Conservation (phyloP, 1,140 invertebrate genomes). For the Listronotus bonariensis region DNA sequence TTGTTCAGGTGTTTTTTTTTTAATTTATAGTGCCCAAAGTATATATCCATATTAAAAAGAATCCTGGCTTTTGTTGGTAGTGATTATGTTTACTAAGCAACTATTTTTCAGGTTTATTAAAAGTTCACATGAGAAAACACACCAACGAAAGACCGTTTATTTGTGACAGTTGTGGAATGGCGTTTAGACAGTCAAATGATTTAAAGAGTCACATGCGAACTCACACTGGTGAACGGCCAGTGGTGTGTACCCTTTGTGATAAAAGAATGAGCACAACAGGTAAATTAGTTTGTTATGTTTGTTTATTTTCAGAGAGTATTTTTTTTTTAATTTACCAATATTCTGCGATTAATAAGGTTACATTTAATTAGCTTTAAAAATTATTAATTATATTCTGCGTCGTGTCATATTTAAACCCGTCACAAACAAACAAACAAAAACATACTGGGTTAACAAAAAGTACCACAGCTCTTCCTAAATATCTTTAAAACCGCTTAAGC, state of each 20-base stretch:
- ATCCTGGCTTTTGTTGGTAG: too few relatives aligned
- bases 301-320: neutral
- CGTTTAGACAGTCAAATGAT: slow-evolving; percentile 50
- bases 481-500: too few relatives aligned
- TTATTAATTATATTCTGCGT: too few relatives aligned
- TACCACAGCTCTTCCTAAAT: too few relatives aligned
- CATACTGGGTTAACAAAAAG: too few relatives aligned
- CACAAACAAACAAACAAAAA: too few relatives aligned
- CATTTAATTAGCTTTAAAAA: too few relatives aligned
- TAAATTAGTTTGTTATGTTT: neutral
- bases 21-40: too few relatives aligned
- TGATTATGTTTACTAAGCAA: neutral
- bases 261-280: slow-evolving; percentile 56
- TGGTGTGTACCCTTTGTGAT: slow-evolving; percentile 68
- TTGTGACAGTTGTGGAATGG: slow-evolving; percentile 51
- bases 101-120: slow-evolving; percentile 27
- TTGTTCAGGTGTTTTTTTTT: too few relatives aligned
- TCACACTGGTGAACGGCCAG: slow-evolving; percentile 72
- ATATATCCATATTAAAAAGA: too few relatives aligned
- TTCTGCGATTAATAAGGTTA: too few relatives aligned
- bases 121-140: slow-evolving; percentile 51
- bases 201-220: slow-evolving; percentile 49
- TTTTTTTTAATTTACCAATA: neutral
- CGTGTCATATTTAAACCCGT: too few relatives aligned
- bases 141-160: slow-evolving; percentile 48